Base-by-base conservation (phyloP, 2,797 vertebrate species). In the Ciconia nigra region DNA sequence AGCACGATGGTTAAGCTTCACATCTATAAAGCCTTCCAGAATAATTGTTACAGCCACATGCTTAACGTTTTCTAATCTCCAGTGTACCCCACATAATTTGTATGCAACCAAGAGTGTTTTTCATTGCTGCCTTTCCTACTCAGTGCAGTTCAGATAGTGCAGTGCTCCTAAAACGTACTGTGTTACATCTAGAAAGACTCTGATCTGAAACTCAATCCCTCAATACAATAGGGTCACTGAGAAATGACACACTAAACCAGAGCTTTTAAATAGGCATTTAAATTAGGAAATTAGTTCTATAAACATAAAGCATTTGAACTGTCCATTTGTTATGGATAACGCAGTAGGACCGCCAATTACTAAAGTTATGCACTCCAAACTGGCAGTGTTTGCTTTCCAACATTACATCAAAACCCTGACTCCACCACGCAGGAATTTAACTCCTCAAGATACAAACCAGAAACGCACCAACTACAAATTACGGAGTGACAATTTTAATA, bases 91-190 rank as follows among this genome's bases (percentile, higher is more conserved):
- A 33, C 8, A 8, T 17, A 24, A 46, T 9, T 17, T 5, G 1
- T 28, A 11, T 2, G 8, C 51, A 82, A 37, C 26, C 46, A 39
- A 25, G 61, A 55, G 72, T 3, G 33, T 9, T 73, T 29, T 37
- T 35, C 67, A 33, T 9, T 3, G 4, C 79, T 37, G 70, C 46
- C 41, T 63, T 42, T 63, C 85, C 24, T 4, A 21, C 3, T 29
- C 1, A 0, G 31, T 11, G 8, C 2, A 47, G n/a, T 15, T 63
- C 8, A 2, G 41, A 52, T 0, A 33, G 13, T 1, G 19, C 47
- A 71, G n/a, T 1, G 63, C 54, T 87, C 63, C 55, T 5, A 18
- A 44, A 57, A 13, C 4, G 0, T 26, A 8, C 66, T 22, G 25
- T 7, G 19, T n/a, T 57, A 37, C 72, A 35, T 26, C 41, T 44